Evolutionary conservation across 2,888 invertebrate genomes (phyloP).

Genomic region (Azorinus chamasolen): DNA sequence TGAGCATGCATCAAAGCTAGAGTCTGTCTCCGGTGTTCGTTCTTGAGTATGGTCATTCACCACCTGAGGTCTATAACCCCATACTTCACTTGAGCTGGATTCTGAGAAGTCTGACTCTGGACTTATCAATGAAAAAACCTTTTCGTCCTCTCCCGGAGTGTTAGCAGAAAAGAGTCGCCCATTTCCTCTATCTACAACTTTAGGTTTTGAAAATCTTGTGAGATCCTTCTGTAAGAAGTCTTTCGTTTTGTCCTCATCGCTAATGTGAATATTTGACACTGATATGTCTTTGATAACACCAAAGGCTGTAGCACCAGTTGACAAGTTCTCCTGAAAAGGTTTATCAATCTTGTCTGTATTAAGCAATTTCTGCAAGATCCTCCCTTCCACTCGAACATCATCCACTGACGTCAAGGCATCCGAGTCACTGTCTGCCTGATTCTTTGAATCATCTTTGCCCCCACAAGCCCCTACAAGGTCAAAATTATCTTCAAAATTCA

Average conservation of each 20-base stretch:
- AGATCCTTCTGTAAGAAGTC: conserved; percentile 82
- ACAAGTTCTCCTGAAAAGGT: conserved; percentile 31
- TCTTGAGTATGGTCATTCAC: conserved; percentile 25
- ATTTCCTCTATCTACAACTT: conserved; percentile 44
- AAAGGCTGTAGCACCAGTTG: conserved; percentile 69
- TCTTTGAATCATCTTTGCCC: conserved; percentile 2
- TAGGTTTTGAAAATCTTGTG: conserved; percentile 59
- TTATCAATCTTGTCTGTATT: conserved; percentile 62
- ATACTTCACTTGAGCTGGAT: conserved; percentile 62
- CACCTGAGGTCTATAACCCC: conserved; percentile 58
- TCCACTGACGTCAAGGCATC: conserved; percentile 31
- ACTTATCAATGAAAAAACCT: conserved; percentile 63
- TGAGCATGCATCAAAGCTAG: conserved; percentile 60
- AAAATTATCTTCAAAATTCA: conserved; percentile 40
- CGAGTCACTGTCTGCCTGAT: background rate
- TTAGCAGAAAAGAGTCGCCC: conserved; percentile 66
- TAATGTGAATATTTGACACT: conserved; percentile 83
- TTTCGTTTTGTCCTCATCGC: conserved; percentile 82
- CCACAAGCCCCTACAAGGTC: conserved; percentile 67
- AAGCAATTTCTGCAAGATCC: conserved; percentile 56
- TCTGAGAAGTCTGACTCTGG: conserved; percentile 65
- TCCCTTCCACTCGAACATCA: conserved; percentile 58
- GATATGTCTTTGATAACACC: conserved; percentile 85
- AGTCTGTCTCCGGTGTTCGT: conserved; percentile 60
- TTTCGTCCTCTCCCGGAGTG: conserved; percentile 69